Evolutionary conservation across 2,888 invertebrate species (phyloP).

Genomic region (Sericinus montela): DNA sequence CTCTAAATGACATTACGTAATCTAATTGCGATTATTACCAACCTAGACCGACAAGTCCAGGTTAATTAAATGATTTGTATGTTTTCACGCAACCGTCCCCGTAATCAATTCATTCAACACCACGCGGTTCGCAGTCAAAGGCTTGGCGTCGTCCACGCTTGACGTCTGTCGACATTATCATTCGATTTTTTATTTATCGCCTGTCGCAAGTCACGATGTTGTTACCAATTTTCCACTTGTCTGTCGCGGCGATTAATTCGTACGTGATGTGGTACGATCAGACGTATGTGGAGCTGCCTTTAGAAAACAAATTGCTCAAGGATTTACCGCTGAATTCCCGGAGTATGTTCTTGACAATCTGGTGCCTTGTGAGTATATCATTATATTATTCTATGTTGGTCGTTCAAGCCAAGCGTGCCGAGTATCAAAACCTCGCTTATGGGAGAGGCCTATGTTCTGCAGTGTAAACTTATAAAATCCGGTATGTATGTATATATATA

Average conservation of each 20-base stretch:
- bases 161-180: neutral
- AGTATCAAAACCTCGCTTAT: no score
- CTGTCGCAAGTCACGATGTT: conserved; percentile 28
- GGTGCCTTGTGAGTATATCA: conserved; percentile 49
- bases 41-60: no score
- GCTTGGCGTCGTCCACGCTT: neutral
- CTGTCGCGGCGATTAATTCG: conserved; percentile 38
- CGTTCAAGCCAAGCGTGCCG: no score
- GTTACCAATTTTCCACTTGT: conserved; percentile 43
- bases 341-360: conserved; percentile 51
- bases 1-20: no score
- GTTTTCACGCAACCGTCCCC: no score
- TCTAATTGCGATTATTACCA: neutral
- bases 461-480: no score
- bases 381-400: neutral
- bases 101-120: conserved; percentile 5
- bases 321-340: conserved; percentile 48
- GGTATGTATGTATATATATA: no score
- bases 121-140: conserved; percentile 5
- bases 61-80: no score
- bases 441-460: no score
- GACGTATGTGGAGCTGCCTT: conserved; percentile 46
- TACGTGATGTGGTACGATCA: conserved; percentile 57
- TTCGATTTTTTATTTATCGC: neutral
- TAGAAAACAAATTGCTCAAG: conserved; percentile 36